Evolutionary conservation across 2,113 vertebrate genomes (phyloP), one percentile per base, ranked within the genome.

Genomic region (Suricata suricatta): DNA sequence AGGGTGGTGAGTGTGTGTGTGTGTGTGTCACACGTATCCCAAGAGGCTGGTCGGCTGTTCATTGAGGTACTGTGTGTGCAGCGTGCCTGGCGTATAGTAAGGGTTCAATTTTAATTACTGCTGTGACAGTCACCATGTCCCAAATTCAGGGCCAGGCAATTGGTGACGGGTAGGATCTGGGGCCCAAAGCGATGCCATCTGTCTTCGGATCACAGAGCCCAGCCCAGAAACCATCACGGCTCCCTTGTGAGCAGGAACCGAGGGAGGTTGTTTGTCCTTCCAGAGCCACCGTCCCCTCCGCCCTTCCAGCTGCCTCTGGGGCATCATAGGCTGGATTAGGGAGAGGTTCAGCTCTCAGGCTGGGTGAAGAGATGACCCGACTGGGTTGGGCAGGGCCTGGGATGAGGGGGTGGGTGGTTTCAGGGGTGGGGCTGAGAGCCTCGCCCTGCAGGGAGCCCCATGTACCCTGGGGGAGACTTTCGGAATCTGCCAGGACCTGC

Each of bases 321-420:
- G n/a, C 71, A 50, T 71, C 83, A 35, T 1, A 10, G 91, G 25
- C 57, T 69, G 76, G 41, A 81, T 63, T 57, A 84, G 80, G 95
- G 76, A 89, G 91, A 68, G 95, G 74, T 80, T 93, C 66, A 27
- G 19, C 63, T 88, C 72, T 19, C 3, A 68, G 66, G 66, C 63
- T 31, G 77, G 64, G 63, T 83, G 68, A 63, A 85, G 93, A 57
- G 57, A 38, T 92, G 91, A 92, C 90, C 92, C 71, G 80, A 87
- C 76, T 8, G 11, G 77, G 54, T 95, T 90, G 74, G 93, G 83
- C 93, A 94, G 97, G 94, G 81, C 95, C 84, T 94, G 47, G 88
- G 81, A 60, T 97, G 96, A 96, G 96, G 77, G 85, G 96, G 90
- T 93, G 95, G 91, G 93, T 97, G 90, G 98, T 97, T 98, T 98